Evolutionary conservation across 2,797 vertebrate genomes (phyloP).

Genomic region (Glossophaga mutica): DNA sequence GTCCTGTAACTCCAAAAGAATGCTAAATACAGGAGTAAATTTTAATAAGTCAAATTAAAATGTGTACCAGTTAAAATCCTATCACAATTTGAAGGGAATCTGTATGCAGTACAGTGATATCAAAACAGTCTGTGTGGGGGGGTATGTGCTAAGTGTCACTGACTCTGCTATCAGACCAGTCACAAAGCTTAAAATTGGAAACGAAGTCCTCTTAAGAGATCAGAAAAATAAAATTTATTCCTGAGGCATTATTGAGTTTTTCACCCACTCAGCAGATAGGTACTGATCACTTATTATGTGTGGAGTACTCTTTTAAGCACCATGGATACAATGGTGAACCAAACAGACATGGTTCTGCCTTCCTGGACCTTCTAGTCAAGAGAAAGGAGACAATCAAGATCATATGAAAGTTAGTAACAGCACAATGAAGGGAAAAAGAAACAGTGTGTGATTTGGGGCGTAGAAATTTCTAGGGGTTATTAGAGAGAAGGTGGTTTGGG

Average conservation of each 20-base stretch:
- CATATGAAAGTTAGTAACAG: neutral
- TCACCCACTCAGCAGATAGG: neutral
- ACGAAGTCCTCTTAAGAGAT: neutral
- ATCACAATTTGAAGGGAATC: neutral
- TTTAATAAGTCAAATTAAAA: constrained; percentile 2
- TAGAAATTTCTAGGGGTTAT: neutral
- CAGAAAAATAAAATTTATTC: neutral
- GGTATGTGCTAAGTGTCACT: neutral
- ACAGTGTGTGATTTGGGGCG: neutral
- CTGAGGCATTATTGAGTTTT: neutral
- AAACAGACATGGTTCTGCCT: neutral
- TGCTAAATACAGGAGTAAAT: neutral
- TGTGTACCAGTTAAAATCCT: neutral
- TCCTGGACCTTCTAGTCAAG: neutral
- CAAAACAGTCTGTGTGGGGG: neutral
- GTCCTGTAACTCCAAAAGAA: neutral
- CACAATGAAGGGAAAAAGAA: neutral
- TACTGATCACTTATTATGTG: neutral
- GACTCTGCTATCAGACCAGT: neutral
- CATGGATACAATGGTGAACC: neutral
- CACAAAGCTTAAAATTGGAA: neutral
- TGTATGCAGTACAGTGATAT: neutral
- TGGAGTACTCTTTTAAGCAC: neutral
- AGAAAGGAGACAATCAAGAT: neutral
- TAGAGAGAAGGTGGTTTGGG: neutral